These are phyloP conservation scores for Bedellia somnulentella DNA, from an alignment of 2,888 invertebrate genomes.

Conservation along the genomic window DNA sequence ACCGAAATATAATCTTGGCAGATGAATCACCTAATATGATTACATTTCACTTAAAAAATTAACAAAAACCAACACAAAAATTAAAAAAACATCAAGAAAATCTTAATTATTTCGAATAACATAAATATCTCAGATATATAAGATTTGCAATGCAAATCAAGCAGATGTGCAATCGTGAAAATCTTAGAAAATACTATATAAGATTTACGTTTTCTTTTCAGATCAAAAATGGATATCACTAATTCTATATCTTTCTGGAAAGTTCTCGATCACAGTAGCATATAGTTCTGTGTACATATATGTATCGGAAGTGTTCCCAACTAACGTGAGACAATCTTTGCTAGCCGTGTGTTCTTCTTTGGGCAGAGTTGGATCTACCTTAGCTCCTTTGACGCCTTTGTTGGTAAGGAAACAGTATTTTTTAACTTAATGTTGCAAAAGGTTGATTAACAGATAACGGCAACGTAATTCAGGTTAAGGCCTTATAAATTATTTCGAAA, in stretches of 20 bases:
- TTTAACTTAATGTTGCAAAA: neutral
- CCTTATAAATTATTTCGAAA: no score
- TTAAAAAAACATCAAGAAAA: no score
- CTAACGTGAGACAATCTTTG: slow-evolving; percentile 64
- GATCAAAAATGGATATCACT: slow-evolving; percentile 47
- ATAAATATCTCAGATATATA: no score
- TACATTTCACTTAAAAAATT: no score
- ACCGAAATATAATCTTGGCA: no score
- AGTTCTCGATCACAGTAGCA: slow-evolving; percentile 67
- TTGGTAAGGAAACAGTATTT: slow-evolving; percentile 55
- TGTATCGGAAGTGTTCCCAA: slow-evolving; percentile 71
- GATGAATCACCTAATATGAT: no score
- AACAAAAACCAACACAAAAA: no score
- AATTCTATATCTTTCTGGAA: slow-evolving; percentile 61
- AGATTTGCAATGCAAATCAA: no score
- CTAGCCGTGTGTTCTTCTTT: slow-evolving; percentile 66
- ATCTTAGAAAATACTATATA: no score
- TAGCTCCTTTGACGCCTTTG: slow-evolving; percentile 67
- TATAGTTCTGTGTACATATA: slow-evolving; percentile 68
- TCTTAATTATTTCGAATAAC: no score
- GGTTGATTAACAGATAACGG: slow-evolving; percentile 2
- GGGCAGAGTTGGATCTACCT: slow-evolving; percentile 66
- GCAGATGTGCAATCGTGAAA: no score
- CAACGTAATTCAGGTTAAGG: no score
- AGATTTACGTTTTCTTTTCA: slow-evolving; percentile 11